phyloP scores from a whole-genome alignment of 2,888 invertebrate species.

The Seira ritae region DNA sequence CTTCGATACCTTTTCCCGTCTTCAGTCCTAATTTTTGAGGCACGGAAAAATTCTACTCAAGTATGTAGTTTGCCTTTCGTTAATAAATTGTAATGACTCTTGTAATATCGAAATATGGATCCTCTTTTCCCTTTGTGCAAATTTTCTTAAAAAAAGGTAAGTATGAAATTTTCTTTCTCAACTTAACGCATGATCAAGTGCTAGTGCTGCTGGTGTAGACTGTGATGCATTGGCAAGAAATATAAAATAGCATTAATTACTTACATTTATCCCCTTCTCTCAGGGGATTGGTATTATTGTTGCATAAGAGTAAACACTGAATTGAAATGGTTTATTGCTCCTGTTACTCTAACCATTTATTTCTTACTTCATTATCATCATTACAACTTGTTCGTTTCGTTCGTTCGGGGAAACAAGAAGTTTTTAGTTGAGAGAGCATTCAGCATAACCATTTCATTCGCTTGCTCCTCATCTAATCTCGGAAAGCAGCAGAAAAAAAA shows the following conservation, averaged over 20 bases:
- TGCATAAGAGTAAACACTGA: conserved; percentile 5
- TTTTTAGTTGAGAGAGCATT: conserved; percentile 5
- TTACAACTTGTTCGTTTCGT: neutral
- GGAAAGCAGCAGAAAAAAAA: neutral
- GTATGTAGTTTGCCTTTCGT: neutral
- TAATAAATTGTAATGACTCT: neutral
- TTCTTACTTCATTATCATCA: neutral
- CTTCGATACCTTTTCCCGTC: too few relatives aligned
- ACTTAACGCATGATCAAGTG: too few relatives aligned
- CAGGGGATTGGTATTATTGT: neutral
- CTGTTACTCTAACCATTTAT: conserved; percentile 9
- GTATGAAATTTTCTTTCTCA: too few relatives aligned
- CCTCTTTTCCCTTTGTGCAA: neutral
- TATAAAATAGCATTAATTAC: too few relatives aligned
- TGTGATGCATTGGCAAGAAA: too few relatives aligned
- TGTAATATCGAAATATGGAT: neutral
- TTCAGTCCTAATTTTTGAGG: too few relatives aligned
- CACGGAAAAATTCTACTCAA: too few relatives aligned
- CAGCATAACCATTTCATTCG: conserved; percentile 3
- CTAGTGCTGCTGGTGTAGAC: too few relatives aligned
- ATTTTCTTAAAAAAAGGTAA: neutral
- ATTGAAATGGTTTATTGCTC: conserved; percentile 22
- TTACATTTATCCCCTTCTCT: neutral
- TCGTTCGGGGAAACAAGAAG: neutral
- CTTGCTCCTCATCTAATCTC: conserved; percentile 1